Evolutionary conservation across 2,113 vertebrate species (phyloP).

Genomic region (Colistium nudipinnis): DNA sequence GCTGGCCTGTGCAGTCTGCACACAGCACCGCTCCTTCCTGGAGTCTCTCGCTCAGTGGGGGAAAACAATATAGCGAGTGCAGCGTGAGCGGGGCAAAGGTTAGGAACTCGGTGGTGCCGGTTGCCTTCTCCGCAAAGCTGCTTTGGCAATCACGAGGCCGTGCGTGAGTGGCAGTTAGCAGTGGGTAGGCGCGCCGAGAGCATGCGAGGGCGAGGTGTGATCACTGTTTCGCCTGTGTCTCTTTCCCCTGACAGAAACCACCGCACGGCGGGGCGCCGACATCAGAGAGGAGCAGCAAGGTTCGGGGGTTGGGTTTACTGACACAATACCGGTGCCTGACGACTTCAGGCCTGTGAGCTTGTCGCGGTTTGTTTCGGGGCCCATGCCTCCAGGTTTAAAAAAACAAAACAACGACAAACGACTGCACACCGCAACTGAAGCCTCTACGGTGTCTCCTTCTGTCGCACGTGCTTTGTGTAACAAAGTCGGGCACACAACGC

Average conservation of each 20-base stretch:
- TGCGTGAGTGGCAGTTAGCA: constrained; percentile 32
- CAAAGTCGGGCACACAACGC: background rate
- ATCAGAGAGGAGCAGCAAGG: constrained; percentile 51
- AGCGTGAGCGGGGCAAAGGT: constrained; percentile 40
- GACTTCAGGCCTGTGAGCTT: constrained; percentile 11
- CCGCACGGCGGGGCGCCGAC: constrained; percentile 25
- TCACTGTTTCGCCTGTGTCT: constrained; percentile 19
- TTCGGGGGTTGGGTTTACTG: constrained; percentile 26
- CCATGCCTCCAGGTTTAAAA: background rate
- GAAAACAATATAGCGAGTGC: constrained; percentile 9
- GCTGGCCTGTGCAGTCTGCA: constrained; percentile 9
- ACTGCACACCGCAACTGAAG: background rate
- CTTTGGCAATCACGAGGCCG: constrained; percentile 12
- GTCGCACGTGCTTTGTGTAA: constrained; percentile 22
- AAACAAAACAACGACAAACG: no score
- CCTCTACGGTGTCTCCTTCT: background rate
- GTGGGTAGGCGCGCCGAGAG: constrained; percentile 8
- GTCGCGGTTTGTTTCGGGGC: background rate
- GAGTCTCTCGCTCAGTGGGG: constrained; percentile 20
- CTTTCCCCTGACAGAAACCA: constrained; percentile 37
- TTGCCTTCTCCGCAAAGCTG: constrained; percentile 4
- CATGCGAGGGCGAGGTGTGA: constrained; percentile 42
- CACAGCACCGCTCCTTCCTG: constrained; percentile 10
- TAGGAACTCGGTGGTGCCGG: constrained; percentile 9
- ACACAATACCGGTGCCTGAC: constrained; percentile 27